Evolutionary conservation across 2,888 invertebrate genomes (phyloP), one percentile per base, ranked within the genome.

Genomic region (Cabera pusaria): DNA sequence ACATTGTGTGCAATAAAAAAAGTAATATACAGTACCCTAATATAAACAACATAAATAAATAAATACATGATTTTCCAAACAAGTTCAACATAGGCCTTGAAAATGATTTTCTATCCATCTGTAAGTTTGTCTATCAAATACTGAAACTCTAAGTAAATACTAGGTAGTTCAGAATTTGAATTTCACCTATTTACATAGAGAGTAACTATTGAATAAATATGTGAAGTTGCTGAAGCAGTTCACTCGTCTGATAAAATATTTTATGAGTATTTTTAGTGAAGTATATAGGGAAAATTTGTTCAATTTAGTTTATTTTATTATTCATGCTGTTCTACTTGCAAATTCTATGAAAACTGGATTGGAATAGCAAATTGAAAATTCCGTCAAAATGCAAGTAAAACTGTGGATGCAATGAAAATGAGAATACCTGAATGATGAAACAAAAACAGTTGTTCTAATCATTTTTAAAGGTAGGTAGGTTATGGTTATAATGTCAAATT

Each of bases 231-330:
- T 6, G 14, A 41, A 44, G 12, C 37, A 5, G 23, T 32, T 23
- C 33, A 39, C 17, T 8, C 24, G 41, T 28, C 17, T 23, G 14
- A 25, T 33, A 8, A 31, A 41, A 40, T 24, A 41, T 39, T 26
- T 28, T 22, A 39, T 17, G 27, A 25, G 24, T 33, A 29, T 28
- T 41, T 44, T 42, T 31, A 27, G 19, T 6, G 11, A 5, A 23
- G 10, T 20, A 40, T 43, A 20, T 20, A 6, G 22, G 6, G 27
- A 45, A 57, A 2, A 45, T 28, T 42, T 24, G 27, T 43, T 49
- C 28, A 47, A 53, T 47, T 48, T 43, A 44, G 42, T 50, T 9
- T 26, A 41, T 44, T 50, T 45, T 29, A 39, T 47, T 47, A 50
- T 51, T 47, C 39, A 44, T 28, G 7, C 18, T 7, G 22, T 19